Evolutionary conservation across 2,888 invertebrate genomes (phyloP).

Genomic region (Xylocampa areola): DNA sequence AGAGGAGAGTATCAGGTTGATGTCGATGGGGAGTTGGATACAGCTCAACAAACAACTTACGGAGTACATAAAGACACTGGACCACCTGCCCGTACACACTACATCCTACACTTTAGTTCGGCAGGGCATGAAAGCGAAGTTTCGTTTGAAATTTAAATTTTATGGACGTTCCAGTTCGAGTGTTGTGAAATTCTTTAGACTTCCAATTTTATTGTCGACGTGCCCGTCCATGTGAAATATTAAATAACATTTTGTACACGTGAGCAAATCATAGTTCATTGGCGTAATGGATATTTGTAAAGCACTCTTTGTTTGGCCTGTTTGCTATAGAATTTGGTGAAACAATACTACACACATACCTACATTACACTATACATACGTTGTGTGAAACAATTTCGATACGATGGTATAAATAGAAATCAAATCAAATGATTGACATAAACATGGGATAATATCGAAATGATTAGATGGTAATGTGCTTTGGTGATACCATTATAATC

Average conservation of each 20-base stretch:
- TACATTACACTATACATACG: no score
- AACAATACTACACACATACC: no score
- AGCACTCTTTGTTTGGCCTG: slow-evolving; percentile 1
- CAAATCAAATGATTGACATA: slow-evolving; percentile 1
- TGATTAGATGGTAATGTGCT: slow-evolving; percentile 24
- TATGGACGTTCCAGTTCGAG: slow-evolving; percentile 31
- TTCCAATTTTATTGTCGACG: slow-evolving; percentile 29
- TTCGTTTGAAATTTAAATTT: slow-evolving; percentile 57
- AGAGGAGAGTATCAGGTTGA: slow-evolving; percentile 46
- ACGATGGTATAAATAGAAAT: background rate
- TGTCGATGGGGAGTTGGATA: slow-evolving; percentile 41
- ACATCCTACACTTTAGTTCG: slow-evolving; percentile 51
- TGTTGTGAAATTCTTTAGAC: slow-evolving; percentile 28
- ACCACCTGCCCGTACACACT: slow-evolving; percentile 41
- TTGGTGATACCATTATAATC: slow-evolving; percentile 47
- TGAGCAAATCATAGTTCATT: slow-evolving; percentile 24
- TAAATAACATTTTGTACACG: slow-evolving; percentile 16
- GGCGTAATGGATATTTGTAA: slow-evolving; percentile 3
- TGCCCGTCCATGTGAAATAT: slow-evolving; percentile 22
- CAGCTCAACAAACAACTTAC: slow-evolving; percentile 46
- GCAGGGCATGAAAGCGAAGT: slow-evolving; percentile 35
- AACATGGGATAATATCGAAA: slow-evolving; percentile 11
- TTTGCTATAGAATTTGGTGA: background rate
- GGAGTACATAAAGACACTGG: slow-evolving; percentile 36
- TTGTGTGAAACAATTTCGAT: background rate